Evolutionary conservation across 1,140 invertebrate genomes (phyloP).

Genomic region (Antheraea pernyi): DNA sequence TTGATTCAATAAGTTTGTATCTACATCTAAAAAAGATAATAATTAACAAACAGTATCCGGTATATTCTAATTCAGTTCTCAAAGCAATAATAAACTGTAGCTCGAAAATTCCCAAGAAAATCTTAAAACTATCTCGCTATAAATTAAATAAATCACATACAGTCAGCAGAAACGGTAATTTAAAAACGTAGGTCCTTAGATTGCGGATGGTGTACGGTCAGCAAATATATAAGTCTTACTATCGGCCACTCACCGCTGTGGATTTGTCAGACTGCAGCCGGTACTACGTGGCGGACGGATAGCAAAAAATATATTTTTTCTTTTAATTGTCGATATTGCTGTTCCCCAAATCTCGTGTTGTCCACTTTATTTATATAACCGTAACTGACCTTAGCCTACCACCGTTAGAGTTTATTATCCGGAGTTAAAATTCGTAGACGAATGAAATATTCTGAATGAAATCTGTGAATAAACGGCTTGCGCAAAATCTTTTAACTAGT

Average conservation of each 20-base stretch:
- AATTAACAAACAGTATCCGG: too few species aligned
- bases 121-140: background rate
- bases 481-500: too few species aligned
- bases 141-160: constrained; percentile 13
- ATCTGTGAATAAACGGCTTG: too few species aligned
- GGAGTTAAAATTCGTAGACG: too few species aligned
- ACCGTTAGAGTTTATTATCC: too few species aligned
- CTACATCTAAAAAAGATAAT: too few species aligned
- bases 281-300: constrained; percentile 30
- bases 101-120: background rate
- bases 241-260: constrained; percentile 31
- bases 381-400: too few species aligned
- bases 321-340: too few species aligned
- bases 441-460: too few species aligned
- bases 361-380: too few species aligned
- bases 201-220: constrained; percentile 20
- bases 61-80: background rate
- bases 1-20: too few species aligned
- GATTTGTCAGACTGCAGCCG: constrained; percentile 38
- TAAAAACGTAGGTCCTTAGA: constrained; percentile 19
- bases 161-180: constrained; percentile 17
- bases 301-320: constrained; percentile 18
- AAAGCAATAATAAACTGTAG: background rate
- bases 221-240: constrained; percentile 36
- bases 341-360: too few species aligned